Base-by-base conservation (phyloP, 2,888 invertebrate species). In the Athalia rosae region DNA sequence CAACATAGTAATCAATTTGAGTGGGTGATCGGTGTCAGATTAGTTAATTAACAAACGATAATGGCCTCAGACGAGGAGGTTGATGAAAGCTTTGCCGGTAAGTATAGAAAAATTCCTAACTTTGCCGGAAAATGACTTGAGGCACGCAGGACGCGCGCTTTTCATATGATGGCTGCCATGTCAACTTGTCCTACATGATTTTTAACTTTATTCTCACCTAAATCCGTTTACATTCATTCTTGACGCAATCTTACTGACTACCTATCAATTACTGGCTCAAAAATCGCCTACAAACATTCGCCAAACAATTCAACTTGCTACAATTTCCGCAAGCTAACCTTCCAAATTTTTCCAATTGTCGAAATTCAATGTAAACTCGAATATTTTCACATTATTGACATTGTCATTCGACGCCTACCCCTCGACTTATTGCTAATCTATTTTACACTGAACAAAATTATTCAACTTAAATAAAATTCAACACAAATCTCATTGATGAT, bases 1-100 rank as follows among this genome's bases (percentile, higher is more conserved):
- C 77, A 79, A 79, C 78, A 80, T 77, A 77, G 78, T 69, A 77
- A 45, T 74, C 77, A 50, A 67, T 62, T 67, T 77, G 53, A 74
- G 78, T 76, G 67, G 69, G 78, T 69, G 64, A 79, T 78, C 28
- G 61, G 76, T 77, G 77, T 79, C 74, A 73, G 64, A 15, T 74
- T 53, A 71, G 69, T 78, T 62, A 74, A 62, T 76, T 69, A 76
- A 77, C 62, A 76, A 76, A 56, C 58, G 79, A 85, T 81, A 90
- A 96, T 96, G 96, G 96, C 96, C 91, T 96, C 96, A 82, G 96
- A 96, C 88, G 96, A 96, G 89, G 96, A 96, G 91, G 94, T 96
- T 90, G 96, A 96, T 87, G 96, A 96, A 90, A 95, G 94, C 90
- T 95, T 94, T 89, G 95, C 95, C 92, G 96, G 96, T 96, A 92